Percentiles rank a stretch among this genome's conserved stretches.
These are phyloP conservation scores for Nyctibius bracteatus DNA, from an alignment of 2,113 vertebrate genomes.

Conservation along the genomic window DNA sequence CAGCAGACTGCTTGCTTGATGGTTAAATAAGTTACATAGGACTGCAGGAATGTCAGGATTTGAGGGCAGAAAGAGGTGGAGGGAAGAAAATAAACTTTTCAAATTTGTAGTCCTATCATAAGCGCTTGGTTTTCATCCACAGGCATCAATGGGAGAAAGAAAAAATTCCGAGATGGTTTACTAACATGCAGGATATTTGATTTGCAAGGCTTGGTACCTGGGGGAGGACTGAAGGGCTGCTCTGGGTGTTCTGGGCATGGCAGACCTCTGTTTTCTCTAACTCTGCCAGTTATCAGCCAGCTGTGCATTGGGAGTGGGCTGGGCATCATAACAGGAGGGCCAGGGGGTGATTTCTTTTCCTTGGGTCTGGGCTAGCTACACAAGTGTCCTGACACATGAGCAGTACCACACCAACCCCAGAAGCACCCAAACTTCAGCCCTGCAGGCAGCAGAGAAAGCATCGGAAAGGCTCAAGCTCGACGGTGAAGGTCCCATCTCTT, in stretches of 20 bases:
- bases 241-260: background rate
- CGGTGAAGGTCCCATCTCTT: no score
- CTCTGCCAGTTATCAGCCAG: background rate
- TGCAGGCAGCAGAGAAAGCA: background rate
- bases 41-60: background rate
- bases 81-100: background rate
- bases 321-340: background rate
- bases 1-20: background rate
- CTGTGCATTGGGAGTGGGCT: background rate
- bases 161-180: background rate
- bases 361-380: background rate
- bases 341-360: background rate
- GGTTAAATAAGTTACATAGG: slow-evolving; percentile 8
- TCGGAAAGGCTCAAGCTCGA: background rate
- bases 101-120: background rate
- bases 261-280: background rate
- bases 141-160: background rate
- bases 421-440: background rate
- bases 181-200: background rate
- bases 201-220: background rate
- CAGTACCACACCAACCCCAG: background rate
- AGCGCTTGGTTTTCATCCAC: background rate
- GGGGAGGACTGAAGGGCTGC: background rate
- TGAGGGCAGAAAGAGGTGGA: background rate
- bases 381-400: rapidly evolving